A percentile compares a stretch with the other conserved stretches of the same genome.
These are phyloP conservation scores for Cranoglanis bouderius DNA, from an alignment of 2,113 vertebrate genomes.

Conservation along the genomic window DNA sequence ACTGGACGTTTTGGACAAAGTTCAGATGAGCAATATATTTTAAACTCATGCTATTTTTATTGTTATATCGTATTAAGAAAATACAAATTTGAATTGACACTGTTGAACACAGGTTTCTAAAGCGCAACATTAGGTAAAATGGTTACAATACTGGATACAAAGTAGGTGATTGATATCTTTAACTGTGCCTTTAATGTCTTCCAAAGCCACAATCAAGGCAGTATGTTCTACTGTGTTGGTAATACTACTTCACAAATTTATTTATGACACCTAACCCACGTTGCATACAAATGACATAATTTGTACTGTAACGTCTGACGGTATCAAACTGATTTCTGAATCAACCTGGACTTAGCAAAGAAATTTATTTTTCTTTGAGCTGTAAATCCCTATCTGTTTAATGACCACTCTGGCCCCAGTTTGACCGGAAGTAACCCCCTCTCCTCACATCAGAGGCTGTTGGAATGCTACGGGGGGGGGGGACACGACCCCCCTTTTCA, in stretches of 20 bases:
- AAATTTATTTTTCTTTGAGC: too few species aligned
- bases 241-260: neutral
- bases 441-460: too few species aligned
- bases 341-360: too few species aligned
- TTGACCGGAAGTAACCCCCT: too few species aligned
- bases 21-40: neutral
- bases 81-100: neutral
- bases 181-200: neutral
- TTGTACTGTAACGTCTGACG: too few species aligned
- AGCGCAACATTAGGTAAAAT: neutral
- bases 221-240: neutral
- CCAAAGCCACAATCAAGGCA: neutral
- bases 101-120: neutral
- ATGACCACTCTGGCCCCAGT: too few species aligned
- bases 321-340: too few species aligned
- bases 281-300: neutral
- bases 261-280: neutral
- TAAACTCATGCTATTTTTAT: neutral
- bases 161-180: neutral
- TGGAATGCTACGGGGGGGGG: too few species aligned
- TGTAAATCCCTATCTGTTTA: too few species aligned
- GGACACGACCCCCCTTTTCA: too few species aligned
- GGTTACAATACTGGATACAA: neutral
- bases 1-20: neutral
- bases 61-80: too few species aligned